Evolutionary conservation across 2,888 invertebrate genomes (phyloP).

Genomic region (Melolontha melolontha): DNA sequence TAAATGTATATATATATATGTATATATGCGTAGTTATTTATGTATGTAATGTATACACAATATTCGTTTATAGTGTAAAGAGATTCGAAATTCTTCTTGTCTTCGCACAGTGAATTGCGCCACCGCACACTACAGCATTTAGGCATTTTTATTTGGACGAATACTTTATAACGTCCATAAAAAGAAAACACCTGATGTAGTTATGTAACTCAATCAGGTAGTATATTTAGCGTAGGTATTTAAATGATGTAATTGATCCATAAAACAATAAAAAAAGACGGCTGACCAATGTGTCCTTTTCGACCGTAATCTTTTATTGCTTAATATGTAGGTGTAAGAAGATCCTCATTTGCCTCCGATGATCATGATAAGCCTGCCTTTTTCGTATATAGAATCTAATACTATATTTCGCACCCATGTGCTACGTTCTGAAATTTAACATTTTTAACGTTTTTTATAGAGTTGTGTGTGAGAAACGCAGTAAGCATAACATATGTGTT

Average conservation of each 20-base stretch:
- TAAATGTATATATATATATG: not conserved
- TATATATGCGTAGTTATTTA: constrained; percentile 9
- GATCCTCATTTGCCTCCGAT: constrained; percentile 36
- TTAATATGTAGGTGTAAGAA: constrained; percentile 40
- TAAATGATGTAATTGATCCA: constrained; percentile 45
- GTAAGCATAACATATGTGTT: no score
- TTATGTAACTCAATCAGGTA: constrained; percentile 44
- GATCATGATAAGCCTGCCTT: constrained; percentile 29
- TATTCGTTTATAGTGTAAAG: constrained; percentile 16
- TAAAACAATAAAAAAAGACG: constrained; percentile 45
- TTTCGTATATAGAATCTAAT: constrained; percentile 8
- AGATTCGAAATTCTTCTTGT: constrained; percentile 34
- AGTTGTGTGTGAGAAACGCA: no score
- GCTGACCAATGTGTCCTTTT: constrained; percentile 29
- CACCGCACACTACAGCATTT: constrained; percentile 33
- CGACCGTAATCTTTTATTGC: constrained; percentile 33
- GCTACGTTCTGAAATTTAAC: constrained; percentile 10
- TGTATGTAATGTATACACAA: not conserved
- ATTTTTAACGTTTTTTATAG: no score
- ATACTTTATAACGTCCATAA: constrained; percentile 39
- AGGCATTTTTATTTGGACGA: constrained; percentile 38
- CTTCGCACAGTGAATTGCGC: constrained; percentile 34
- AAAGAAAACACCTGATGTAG: constrained; percentile 40
- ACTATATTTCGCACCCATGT: constrained; percentile 34
- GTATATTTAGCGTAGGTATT: constrained; percentile 42